Percentiles rank a stretch among this genome's conserved stretches.
phyloP scores from a whole-genome alignment of 1,140 invertebrate genomes.

The Cotesia vestalis region DNA sequence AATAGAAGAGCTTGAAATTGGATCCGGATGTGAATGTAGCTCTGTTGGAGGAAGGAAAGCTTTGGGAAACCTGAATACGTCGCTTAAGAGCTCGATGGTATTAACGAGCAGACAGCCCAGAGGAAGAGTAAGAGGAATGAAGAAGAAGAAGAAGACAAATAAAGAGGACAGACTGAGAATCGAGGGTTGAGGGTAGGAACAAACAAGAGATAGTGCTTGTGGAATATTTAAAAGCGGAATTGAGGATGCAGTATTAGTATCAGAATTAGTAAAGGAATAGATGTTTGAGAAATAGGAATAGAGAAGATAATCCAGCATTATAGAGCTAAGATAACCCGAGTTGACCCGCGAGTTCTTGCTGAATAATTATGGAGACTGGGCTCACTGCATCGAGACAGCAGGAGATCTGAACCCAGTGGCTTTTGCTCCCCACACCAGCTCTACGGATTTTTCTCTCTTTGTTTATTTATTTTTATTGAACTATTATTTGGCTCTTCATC shows the following conservation, averaged over 20 bases:
- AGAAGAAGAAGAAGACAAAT: too few relatives aligned
- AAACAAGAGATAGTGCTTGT: too few relatives aligned
- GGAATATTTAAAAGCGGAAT: not conserved
- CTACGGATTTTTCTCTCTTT: not conserved
- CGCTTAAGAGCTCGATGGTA: too few relatives aligned
- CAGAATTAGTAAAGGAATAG: not conserved
- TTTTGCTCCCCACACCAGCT: conserved; percentile 21
- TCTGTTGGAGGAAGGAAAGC: not conserved
- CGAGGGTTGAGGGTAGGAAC: too few relatives aligned
- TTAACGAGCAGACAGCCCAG: too few relatives aligned
- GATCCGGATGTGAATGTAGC: not conserved
- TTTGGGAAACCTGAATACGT: too few relatives aligned
- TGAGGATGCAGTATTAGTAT: not conserved
- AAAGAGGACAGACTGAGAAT: too few relatives aligned
- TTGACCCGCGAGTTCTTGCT: conserved; percentile 63
- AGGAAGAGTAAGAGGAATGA: too few relatives aligned
- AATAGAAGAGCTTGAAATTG: not conserved
- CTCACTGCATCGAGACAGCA: conserved; percentile 42
- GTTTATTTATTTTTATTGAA: not conserved
- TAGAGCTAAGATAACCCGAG: conserved; percentile 64
- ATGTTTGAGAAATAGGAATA: conserved; percentile 35
- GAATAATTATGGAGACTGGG: conserved; percentile 62
- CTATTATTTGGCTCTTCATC: conserved; percentile 44
- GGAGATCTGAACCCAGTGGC: conserved; percentile 51
- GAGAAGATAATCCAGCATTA: conserved; percentile 58